A percentile compares a stretch with the other conserved stretches of the same genome.
Conservation (phyloP, 2,113 vertebrate genomes). For the Perca flavescens region DNA sequence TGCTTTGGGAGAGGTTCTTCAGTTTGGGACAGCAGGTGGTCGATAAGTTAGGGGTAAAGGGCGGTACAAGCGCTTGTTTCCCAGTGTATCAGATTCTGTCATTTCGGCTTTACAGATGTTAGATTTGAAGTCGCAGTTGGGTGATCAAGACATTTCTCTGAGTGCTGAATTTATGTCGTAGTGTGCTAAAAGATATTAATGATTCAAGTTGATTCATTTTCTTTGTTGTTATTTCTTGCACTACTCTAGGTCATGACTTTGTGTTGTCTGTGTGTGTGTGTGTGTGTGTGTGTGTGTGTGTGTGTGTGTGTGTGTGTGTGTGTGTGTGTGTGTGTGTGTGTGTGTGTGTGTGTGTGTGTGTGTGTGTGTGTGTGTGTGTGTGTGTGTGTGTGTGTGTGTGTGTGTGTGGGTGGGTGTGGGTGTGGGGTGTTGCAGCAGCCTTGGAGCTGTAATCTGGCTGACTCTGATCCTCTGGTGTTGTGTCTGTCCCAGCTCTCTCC, state of each 20-base stretch:
- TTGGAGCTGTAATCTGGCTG: constrained; percentile 47
- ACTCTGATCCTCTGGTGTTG: constrained; percentile 62
- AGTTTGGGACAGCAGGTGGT: constrained; percentile 76
- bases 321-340: not conserved
- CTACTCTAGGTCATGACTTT: not conserved
- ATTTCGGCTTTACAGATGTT: constrained; percentile 38
- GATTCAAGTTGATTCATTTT: constrained; percentile 5
- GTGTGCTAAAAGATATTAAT: constrained; percentile 6
- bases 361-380: not conserved
- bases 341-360: not conserved
- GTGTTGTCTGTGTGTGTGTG: not conserved
- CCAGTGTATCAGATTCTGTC: constrained; percentile 77
- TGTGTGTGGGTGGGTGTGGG: too few species aligned
- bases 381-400: constrained; percentile 2
- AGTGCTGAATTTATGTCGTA: not conserved
- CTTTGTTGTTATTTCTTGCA: not conserved
- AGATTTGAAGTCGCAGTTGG: constrained; percentile 50
- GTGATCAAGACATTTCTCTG: constrained; percentile 16
- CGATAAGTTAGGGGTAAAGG: constrained; percentile 60
- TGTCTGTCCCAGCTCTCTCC: constrained; percentile 56
- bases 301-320: constrained; percentile 3
- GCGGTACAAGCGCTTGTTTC: constrained; percentile 57
- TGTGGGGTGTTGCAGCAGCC: not conserved
- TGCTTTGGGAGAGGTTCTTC: constrained; percentile 55
- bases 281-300: constrained; percentile 4